Percentiles rank a stretch among this genome's conserved stretches.
phyloP scores from a whole-genome alignment of 30 jellyfish, hydroid and myxozoan species.

The Pelagia noctiluca region DNA sequence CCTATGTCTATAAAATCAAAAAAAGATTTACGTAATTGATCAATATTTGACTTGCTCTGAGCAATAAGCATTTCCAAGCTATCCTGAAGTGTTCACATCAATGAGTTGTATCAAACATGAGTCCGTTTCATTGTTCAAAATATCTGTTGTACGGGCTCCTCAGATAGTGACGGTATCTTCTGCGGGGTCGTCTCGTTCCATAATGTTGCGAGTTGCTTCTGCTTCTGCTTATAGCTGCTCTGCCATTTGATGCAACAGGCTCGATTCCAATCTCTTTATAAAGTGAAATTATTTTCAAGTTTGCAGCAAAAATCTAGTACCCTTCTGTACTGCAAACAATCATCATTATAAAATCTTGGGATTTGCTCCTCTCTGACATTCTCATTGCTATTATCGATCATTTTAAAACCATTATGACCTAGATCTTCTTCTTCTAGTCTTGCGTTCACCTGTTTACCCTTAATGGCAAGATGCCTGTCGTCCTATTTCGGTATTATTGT shows the following conservation, averaged over 20 bases:
- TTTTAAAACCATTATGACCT: background rate
- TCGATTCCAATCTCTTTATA: background rate
- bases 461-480: background rate
- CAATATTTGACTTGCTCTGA: background rate
- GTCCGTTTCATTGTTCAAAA: too few species aligned
- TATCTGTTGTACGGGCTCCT: background rate
- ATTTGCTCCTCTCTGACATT: background rate
- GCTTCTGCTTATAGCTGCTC: background rate
- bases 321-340: background rate
- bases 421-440: background rate
- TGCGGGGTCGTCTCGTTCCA: background rate
- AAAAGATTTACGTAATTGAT: background rate
- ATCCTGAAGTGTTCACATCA: too few species aligned
- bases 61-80: background rate
- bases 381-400: background rate
- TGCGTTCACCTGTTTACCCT: background rate
- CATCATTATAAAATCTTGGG: background rate
- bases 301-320: background rate
- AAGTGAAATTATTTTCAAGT: background rate
- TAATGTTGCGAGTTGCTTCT: background rate
- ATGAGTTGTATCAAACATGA: too few species aligned
- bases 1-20: conserved; percentile 14
- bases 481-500: background rate
- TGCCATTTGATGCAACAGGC: background rate
- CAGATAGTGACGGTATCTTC: background rate